Conservation (phyloP, 1,140 invertebrate genomes). For the Cepaea nemoralis region DNA sequence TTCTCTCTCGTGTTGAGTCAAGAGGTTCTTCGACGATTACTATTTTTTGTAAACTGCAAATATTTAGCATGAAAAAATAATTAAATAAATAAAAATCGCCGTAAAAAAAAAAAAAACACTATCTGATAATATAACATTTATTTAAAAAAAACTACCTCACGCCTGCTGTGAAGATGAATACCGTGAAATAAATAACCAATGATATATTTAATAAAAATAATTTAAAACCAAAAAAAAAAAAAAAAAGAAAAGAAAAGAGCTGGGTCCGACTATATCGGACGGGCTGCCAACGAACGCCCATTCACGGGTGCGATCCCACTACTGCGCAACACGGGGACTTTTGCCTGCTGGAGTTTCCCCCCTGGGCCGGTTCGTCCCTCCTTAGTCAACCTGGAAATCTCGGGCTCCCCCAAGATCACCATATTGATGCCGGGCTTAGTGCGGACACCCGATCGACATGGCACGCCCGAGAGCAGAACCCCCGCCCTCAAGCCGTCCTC, state of each 20-base stretch:
- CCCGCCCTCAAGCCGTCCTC: slow-evolving; percentile 90
- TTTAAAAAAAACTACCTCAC: no score
- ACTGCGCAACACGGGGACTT: slow-evolving; percentile 95
- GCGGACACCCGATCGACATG: slow-evolving; percentile 77
- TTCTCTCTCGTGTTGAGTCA: no score
- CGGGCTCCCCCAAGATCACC: slow-evolving; percentile 83
- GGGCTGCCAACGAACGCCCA: slow-evolving; percentile 83
- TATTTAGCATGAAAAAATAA: no score
- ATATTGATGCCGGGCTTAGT: slow-evolving; percentile 90
- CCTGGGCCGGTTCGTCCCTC: slow-evolving; percentile 89
- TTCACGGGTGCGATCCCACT: slow-evolving; percentile 97
- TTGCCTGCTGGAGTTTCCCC: slow-evolving; percentile 96
- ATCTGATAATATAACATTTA: no score
- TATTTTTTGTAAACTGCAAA: no score
- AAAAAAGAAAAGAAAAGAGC: slow-evolving; percentile 76
- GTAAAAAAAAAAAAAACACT: no score
- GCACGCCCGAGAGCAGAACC: slow-evolving; percentile 69
- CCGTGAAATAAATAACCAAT: no score
- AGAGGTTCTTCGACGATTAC: no score
- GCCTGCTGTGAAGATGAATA: no score
- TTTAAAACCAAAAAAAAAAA: no score
- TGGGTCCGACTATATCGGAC: slow-evolving; percentile 84
- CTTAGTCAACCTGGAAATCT: slow-evolving; percentile 86
- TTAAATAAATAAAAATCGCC: no score
- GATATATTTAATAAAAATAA: no score